Evolutionary conservation across 2,113 vertebrate genomes (phyloP).

Genomic region (Pycnonotus jocosus): DNA sequence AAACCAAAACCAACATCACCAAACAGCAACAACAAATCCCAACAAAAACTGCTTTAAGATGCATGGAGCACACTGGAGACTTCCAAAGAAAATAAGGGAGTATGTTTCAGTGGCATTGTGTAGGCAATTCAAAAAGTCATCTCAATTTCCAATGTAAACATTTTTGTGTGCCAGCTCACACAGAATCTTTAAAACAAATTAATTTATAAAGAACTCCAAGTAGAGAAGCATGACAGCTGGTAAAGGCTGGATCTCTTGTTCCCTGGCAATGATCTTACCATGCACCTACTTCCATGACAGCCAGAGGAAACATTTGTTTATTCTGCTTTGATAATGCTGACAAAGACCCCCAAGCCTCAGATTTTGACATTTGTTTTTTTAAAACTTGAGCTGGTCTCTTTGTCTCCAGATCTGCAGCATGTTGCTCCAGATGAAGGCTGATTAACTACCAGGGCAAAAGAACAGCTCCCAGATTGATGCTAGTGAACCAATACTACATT

Average conservation of each 20-base stretch:
- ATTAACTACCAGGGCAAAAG: neutral
- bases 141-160: neutral
- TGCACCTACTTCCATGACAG: neutral
- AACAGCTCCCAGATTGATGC: neutral
- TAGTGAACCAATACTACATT: neutral
- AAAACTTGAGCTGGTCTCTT: neutral
- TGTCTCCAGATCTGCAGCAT: neutral
- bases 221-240: neutral
- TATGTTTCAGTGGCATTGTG: neutral
- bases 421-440: neutral
- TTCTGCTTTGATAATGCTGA: conserved; percentile 10
- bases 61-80: neutral
- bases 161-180: neutral
- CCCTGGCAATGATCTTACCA: neutral
- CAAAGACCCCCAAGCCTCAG: neutral
- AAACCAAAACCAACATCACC: neutral
- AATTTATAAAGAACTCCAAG: neutral
- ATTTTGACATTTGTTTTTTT: neutral
- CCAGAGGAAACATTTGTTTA: conserved; percentile 8
- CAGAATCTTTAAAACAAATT: neutral
- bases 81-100: neutral
- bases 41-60: neutral
- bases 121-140: neutral
- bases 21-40: neutral
- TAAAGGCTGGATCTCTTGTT: neutral